Evolutionary conservation across 2,113 vertebrate species (phyloP).

Genomic region (Camelus dromedarius): DNA sequence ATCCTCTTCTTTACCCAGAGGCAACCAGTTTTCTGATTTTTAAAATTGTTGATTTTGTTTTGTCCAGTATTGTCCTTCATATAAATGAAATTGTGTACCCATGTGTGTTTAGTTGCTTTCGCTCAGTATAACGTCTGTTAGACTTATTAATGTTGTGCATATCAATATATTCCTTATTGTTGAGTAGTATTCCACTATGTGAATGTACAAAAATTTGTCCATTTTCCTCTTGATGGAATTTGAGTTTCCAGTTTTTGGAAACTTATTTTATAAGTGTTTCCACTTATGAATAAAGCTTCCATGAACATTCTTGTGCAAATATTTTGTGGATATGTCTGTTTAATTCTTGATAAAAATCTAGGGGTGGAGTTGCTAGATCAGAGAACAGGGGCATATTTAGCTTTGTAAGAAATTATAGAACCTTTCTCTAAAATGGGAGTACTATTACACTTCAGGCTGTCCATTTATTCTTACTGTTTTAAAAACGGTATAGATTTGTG

Average conservation of each 20-base stretch:
- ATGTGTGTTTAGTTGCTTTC: neutral
- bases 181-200: neutral
- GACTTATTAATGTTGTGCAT: neutral
- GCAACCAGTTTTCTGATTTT: neutral
- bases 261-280: too few species aligned
- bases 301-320: too few species aligned
- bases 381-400: neutral
- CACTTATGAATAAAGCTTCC: neutral
- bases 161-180: neutral
- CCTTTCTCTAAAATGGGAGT: neutral
- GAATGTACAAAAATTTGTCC: neutral
- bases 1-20: neutral
- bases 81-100: neutral
- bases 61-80: neutral
- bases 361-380: neutral
- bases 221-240: slow-evolving; percentile 17
- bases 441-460: neutral
- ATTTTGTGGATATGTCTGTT: neutral
- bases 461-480: slow-evolving; percentile 11
- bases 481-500: neutral
- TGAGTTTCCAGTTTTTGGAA: slow-evolving; percentile 7
- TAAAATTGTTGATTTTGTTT: neutral
- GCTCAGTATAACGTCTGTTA: neutral
- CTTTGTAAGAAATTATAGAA: neutral
- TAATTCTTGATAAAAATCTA: neutral